Evolutionary conservation across 2,888 invertebrate genomes (phyloP).

Genomic region (Tenodera sinensis): DNA sequence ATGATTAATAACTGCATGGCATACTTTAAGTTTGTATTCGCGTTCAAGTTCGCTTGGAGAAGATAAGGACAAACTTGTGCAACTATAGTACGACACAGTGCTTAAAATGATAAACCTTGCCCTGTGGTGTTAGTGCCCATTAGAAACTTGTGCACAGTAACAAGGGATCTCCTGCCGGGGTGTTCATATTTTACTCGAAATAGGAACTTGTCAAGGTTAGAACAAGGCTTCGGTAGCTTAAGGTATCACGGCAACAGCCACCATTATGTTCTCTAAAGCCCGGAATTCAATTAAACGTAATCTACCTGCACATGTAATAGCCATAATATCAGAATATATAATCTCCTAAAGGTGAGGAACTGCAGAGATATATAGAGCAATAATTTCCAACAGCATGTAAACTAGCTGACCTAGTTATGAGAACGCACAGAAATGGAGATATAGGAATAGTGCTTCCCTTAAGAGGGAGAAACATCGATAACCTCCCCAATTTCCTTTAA

Average conservation of each 20-base stretch:
- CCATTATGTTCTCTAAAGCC: not conserved
- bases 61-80: too few species aligned
- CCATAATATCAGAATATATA: not conserved
- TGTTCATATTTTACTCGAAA: not conserved
- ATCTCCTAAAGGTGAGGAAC: not conserved
- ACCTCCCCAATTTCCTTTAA: not conserved
- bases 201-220: not conserved
- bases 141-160: not conserved
- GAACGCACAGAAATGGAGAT: not conserved
- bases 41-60: too few species aligned
- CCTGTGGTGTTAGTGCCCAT: too few species aligned
- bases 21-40: too few species aligned
- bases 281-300: not conserved
- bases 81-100: too few species aligned
- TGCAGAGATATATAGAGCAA: not conserved
- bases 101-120: too few species aligned
- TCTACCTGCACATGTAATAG: not conserved
- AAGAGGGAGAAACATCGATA: not conserved
- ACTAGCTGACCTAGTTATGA: not conserved
- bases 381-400: not conserved
- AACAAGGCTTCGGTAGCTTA: not conserved
- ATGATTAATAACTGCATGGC: too few species aligned
- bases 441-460: not conserved
- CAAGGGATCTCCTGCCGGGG: not conserved
- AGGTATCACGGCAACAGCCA: not conserved